Conservation (phyloP, 2,113 vertebrate genomes). For the Fregata magnificens region DNA sequence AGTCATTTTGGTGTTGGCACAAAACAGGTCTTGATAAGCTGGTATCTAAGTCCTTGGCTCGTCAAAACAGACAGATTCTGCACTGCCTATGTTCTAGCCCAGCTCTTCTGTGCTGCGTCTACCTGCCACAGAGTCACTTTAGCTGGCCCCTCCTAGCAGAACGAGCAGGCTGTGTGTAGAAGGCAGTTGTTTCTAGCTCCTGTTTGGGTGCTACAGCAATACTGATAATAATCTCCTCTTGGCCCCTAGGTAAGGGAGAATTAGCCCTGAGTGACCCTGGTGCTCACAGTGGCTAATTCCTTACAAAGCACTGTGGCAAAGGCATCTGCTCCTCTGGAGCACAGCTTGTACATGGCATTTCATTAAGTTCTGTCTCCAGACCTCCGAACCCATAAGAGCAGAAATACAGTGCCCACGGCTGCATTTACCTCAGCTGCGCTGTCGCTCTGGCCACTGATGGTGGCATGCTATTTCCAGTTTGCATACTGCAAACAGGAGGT, state of each 20-base stretch:
- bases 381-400: neutral
- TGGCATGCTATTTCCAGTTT: slow-evolving; percentile 62
- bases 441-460: neutral
- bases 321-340: neutral
- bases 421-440: neutral
- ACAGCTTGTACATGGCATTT: neutral
- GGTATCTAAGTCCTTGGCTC: neutral
- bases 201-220: neutral
- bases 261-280: neutral
- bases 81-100: accelerated
- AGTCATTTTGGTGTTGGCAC: neutral
- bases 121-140: neutral
- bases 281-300: neutral
- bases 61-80: neutral
- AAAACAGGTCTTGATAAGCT: neutral
- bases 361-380: neutral
- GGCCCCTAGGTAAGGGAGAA: neutral
- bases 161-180: neutral
- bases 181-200: neutral
- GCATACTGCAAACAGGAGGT: slow-evolving; percentile 78
- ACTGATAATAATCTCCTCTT: neutral
- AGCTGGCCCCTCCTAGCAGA: neutral
- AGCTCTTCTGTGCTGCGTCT: neutral
- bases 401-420: neutral
- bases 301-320: neutral